Percentiles rank a stretch among this genome's conserved stretches.
Evolutionary conservation across 2,888 invertebrate genomes (phyloP).

Genomic region (Stenoptilia bipunctidactyla): DNA sequence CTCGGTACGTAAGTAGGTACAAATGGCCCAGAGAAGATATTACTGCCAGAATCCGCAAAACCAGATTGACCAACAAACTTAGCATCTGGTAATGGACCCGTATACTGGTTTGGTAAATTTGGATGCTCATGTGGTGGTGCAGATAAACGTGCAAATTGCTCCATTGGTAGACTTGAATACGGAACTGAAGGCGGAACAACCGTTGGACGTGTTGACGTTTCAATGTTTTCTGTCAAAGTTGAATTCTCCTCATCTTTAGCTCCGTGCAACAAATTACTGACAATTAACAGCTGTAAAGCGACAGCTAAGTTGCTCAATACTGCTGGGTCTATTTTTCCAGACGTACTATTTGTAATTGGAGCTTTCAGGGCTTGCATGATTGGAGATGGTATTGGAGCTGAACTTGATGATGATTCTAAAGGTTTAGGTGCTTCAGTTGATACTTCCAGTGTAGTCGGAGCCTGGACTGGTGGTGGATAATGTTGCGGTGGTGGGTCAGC

Average conservation of each 20-base stretch:
- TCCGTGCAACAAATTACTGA: slow-evolving; percentile 40
- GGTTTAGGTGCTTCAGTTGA: not conserved
- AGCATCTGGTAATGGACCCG: slow-evolving; percentile 16
- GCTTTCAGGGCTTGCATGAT: not conserved
- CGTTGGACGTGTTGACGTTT: slow-evolving; percentile 3
- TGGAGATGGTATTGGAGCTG: not conserved
- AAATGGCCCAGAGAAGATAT: slow-evolving; percentile 10
- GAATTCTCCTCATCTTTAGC: slow-evolving; percentile 16
- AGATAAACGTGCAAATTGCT: not conserved
- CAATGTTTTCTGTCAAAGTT: slow-evolving; percentile 7
- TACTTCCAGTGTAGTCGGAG: no score
- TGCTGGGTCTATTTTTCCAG: slow-evolving; percentile 26
- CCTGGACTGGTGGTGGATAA: not conserved
- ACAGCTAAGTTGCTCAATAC: slow-evolving; percentile 51
- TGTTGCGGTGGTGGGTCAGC: not conserved
- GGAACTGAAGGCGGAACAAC: slow-evolving; percentile 3
- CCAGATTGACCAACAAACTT: slow-evolving; percentile 24
- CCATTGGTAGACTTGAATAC: slow-evolving; percentile 1
- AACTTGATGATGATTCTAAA: not conserved
- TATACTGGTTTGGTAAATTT: slow-evolving; percentile 5
- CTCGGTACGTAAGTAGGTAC: slow-evolving; percentile 13
- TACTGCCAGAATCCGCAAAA: slow-evolving; percentile 16
- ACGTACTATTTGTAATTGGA: not conserved
- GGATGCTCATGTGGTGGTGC: slow-evolving; percentile 3
- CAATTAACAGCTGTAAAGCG: slow-evolving; percentile 43